Evolutionary conservation across 1,140 invertebrate genomes (phyloP), one percentile per base, ranked within the genome.

Genomic region (Magallana gigas): DNA sequence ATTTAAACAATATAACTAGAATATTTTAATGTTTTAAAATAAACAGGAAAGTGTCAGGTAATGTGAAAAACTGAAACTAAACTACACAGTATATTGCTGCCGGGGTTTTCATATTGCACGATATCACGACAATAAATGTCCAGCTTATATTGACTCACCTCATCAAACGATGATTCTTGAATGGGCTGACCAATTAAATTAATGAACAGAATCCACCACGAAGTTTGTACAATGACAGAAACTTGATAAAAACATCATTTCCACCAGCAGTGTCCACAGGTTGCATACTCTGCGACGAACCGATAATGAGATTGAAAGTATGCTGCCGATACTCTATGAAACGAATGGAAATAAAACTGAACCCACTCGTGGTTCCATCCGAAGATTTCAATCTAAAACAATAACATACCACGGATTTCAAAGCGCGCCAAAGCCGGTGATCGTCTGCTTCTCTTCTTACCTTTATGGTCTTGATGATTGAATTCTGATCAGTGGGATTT

Each of bases 331-430:
- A 76, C 14, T 76, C 68, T 12, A 12, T 29, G 23, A 76, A 76
- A 76, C 36, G 68, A 76, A 76, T 76, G 23, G 36, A 18, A 76
- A 48, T 48, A 48, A 76, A 76, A 76, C 23, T 29, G 68, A 76
- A 29, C 68, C 36, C 36, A 76, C 29, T 29, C 68, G 23, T 76
- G 7, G 23, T 5, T 76, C 23, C 68, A 76, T 76, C 68, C 8
- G 29, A 76, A 76, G 68, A 76, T 76, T 76, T 29, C 68, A 76
- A 76, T 76, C 68, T 76, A 76, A 76, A 76, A 76, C 68, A 76
- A 76, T 76, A 9, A 29, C 68, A 29, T 76, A 76, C 68, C 18
- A 23, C 36, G 68, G 36, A 76, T 76, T 29, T 76, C 68, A 76
- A 23, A 23, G 68, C 68, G 68, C 23, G 68, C 68, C 68, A 76